Evolutionary conservation across 2,113 vertebrate species (phyloP).

Genomic region (Mus spicilegus): DNA sequence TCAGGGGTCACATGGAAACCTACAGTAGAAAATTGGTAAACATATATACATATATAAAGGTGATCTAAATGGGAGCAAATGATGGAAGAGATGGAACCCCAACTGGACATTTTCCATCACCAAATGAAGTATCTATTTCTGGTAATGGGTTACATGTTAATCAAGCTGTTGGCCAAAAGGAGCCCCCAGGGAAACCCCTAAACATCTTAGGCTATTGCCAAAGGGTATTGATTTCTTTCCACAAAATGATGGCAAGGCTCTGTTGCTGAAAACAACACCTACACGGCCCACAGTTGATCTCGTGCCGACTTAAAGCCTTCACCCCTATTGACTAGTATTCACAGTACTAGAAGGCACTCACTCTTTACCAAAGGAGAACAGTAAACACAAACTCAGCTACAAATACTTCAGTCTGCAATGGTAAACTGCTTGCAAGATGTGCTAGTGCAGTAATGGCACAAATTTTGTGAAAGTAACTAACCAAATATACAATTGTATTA

Average conservation of each 20-base stretch:
- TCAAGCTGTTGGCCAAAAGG: neutral
- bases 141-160: neutral
- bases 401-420: neutral
- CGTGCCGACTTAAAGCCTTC: neutral
- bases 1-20: neutral
- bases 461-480: neutral
- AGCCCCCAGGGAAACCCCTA: neutral
- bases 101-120: neutral
- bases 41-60: neutral
- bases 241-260: neutral
- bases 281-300: neutral
- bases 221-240: neutral
- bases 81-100: neutral
- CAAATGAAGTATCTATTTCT: neutral
- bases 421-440: neutral
- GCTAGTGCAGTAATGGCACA: neutral
- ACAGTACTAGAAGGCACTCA: neutral
- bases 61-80: neutral
- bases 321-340: neutral
- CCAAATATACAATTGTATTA: neutral
- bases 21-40: neutral
- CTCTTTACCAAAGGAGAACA: neutral
- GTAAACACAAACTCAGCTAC: neutral
- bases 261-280: neutral
- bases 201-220: neutral